phyloP scores from a whole-genome alignment of 2,888 invertebrate species.

The Mamestra brassicae region DNA sequence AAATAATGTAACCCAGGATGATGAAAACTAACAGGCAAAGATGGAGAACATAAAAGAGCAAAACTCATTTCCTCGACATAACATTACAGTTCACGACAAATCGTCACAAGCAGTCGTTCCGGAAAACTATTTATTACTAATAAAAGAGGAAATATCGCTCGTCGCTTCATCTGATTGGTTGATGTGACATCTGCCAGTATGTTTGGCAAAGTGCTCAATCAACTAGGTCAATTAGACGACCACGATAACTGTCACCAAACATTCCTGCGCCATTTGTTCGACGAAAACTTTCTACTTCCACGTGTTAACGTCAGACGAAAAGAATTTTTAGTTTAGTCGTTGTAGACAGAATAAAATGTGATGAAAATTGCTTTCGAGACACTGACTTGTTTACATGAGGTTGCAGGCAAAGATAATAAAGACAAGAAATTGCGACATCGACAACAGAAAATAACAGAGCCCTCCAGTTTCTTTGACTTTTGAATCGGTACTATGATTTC shows the following conservation, averaged over 20 bases:
- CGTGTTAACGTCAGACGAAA: not conserved
- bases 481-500: too few species aligned
- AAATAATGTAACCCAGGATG: not conserved
- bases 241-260: not conserved
- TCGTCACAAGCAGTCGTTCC: constrained; percentile 24
- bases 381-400: too few species aligned
- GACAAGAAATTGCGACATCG: too few species aligned
- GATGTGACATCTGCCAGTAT: too few species aligned
- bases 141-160: too few species aligned
- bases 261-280: not conserved
- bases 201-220: too few species aligned
- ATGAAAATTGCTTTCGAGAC: too few species aligned
- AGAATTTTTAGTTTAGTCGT: too few species aligned
- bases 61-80: constrained; percentile 25
- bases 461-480: too few species aligned
- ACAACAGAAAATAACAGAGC: too few species aligned
- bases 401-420: too few species aligned
- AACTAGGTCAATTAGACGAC: not conserved
- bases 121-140: not conserved
- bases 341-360: not conserved
- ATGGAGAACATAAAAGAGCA: not conserved
- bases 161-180: too few species aligned
- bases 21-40: not conserved
- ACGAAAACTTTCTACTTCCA: not conserved
- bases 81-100: constrained; percentile 20